Evolutionary conservation across 2,797 vertebrate genomes (phyloP).

Genomic region (Antennarius maculatus): DNA sequence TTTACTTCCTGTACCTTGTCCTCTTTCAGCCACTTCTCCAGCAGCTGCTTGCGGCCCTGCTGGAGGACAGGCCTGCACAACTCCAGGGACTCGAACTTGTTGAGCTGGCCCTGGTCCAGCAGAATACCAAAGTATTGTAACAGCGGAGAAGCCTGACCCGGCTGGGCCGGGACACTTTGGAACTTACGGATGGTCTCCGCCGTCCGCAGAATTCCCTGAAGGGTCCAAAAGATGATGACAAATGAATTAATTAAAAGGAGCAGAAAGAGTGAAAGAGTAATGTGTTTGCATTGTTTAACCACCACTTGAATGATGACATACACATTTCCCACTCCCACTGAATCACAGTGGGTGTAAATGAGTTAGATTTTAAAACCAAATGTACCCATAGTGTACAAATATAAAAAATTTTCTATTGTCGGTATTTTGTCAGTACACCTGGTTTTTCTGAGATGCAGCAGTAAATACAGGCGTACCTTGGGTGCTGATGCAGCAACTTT

Average conservation of each 20-base stretch:
- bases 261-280: not conserved
- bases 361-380: not conserved
- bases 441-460: conserved; percentile 1
- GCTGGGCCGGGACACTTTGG: conserved; percentile 90
- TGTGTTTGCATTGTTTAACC: not conserved
- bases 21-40: conserved; percentile 96
- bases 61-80: conserved; percentile 91
- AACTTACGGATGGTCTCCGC: conserved; percentile 92
- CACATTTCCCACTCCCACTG: not conserved
- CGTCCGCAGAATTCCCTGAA: conserved; percentile 89
- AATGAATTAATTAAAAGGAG: conserved; percentile 5
- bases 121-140: conserved; percentile 94
- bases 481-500: conserved; percentile 92
- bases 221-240: not conserved
- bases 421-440: not conserved
- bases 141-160: conserved; percentile 90
- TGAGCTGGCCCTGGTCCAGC: conserved; percentile 92
- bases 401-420: not conserved
- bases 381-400: not conserved
- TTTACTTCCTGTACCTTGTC: conserved; percentile 85
- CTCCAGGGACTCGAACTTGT: conserved; percentile 92
- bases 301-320: not conserved
- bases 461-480: conserved; percentile 81
- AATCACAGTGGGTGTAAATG: not conserved
- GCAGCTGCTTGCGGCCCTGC: conserved; percentile 91